Evolutionary conservation across 2,797 vertebrate genomes (phyloP), one percentile per base, ranked within the genome.

Genomic region (Micromesistius poutassou): DNA sequence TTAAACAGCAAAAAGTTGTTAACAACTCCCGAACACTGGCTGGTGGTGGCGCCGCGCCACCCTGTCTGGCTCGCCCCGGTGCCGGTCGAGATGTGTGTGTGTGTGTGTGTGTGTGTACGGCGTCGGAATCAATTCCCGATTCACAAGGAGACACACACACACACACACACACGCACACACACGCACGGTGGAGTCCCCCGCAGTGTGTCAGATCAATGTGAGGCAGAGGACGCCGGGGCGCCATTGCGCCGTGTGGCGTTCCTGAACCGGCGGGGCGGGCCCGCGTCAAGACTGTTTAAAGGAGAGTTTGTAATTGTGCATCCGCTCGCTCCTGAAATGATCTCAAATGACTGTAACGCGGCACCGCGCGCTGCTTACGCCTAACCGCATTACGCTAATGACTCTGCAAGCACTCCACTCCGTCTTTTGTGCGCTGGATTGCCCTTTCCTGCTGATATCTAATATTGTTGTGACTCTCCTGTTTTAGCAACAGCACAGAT

Each of bases 391-490:
- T 68, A 28, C 8, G 25, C 25, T 68, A 68, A 68, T 68, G 62
- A 68, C 62, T 68, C n/a, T 68, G 25, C 25, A 25, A 25, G 25
- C 25, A 1, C 62, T 28, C 55, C 55, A 8, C 55, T 62, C 55
- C 8, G 10, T 62, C 62, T 68, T 7, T 16, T 12, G 62, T 28
- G 62, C 12, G 2, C n/a, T 4, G 30, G 31, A n/a, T n/a, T 22
- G 5, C 30, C 22, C 70, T 71, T 71, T 71, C 30, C 70, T 19
- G 30, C 28, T 71, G 31, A 22, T 71, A 19, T 71, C 70, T 71
- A 68, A 68, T 68, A 82, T 42, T 71, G 77, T 30, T 80, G 75
- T 77, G 74, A 78, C 79, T 80, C 77, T 81, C 38, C 77, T 73
- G 82, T 80, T 70, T 72, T 77, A 71, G 66, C 31, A 73, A 9